A percentile compares a stretch with the other conserved stretches of the same genome.
phyloP scores from a whole-genome alignment of 2,113 vertebrate genomes.

The Montifringilla adamsi region DNA sequence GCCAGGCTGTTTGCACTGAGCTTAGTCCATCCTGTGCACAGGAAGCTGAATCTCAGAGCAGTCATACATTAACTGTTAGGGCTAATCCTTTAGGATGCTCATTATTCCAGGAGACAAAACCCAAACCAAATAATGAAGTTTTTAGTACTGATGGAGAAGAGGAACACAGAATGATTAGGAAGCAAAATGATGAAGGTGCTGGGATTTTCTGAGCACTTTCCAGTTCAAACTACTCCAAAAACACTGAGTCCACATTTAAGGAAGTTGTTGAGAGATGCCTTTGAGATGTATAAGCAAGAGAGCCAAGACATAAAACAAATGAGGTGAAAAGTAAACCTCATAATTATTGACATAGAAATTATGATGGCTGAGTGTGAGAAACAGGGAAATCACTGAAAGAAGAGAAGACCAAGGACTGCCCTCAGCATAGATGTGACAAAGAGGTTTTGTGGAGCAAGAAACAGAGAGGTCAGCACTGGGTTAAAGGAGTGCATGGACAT shows the following conservation, averaged over 20 bases:
- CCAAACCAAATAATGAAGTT: background rate
- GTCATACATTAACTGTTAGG: background rate
- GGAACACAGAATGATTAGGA: background rate
- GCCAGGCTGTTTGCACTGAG: background rate
- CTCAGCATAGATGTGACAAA: background rate
- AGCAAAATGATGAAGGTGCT: background rate
- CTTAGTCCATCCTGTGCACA: background rate
- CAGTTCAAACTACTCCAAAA: background rate
- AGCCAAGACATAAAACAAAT: background rate
- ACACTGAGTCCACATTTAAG: background rate
- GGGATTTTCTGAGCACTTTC: background rate
- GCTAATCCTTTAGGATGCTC: background rate
- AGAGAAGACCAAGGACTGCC: background rate
- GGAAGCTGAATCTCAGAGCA: background rate
- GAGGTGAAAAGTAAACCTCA: background rate
- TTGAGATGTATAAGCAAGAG: background rate
- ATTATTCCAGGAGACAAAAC: background rate
- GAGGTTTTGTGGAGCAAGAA: background rate
- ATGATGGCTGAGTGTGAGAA: background rate
- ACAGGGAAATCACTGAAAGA: background rate
- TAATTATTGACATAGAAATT: background rate
- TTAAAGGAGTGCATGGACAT: background rate
- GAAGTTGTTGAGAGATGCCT: background rate
- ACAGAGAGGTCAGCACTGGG: background rate
- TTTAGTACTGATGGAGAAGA: background rate